Base-by-base conservation (phyloP, 2,888 invertebrate species). In the Panopea generosa region DNA sequence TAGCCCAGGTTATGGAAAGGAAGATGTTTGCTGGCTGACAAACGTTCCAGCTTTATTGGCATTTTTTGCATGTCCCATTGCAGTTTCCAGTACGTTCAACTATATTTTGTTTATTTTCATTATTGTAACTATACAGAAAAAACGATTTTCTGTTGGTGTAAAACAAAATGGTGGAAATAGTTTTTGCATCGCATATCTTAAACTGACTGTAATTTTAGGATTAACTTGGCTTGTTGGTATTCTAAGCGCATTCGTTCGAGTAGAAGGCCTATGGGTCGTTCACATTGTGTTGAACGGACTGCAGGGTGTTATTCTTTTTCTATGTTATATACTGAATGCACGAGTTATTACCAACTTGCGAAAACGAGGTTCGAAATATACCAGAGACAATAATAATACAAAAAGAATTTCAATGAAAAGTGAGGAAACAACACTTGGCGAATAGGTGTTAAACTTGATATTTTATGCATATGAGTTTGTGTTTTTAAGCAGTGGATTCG, bases 281-380 rank as follows among this genome's bases (percentile, higher is more conserved):
- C 69, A 75, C 29, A 63, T 69, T 16, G 47, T 75, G 29, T 45
- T 75, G 0, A 75, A 75, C 55, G 75, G 75, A 16, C 47, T 69
- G 14, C 75, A 75, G n/a, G 75, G 75, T 6, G 7, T 75, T 1
- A 69, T 65, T 45, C 18, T 75, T 16, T 62, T 75, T 9, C 14
- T 69, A 6, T 75, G 75, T 33, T 63, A 55, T 3, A 20, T 69
- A 18, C 53, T 75, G 7, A 75, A 75, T 26, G 69, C 59, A 3
- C 40, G 75, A 11, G 50, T 57, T 16, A 27, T 65, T 4, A 18
- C 65, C 22, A 20, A 60, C n/a, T 24, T 69, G 16, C 45, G 61
- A n/a, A n/a, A n/a, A n/a, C n/a, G n/a, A n/a, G n/a, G n/a, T n/a
- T n/a, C n/a, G n/a, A n/a, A n/a, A n/a, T n/a, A n/a, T n/a, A n/a